A percentile compares a stretch with the other conserved stretches of the same genome.
These are phyloP conservation scores for Himantopus leucocephalus DNA, from an alignment of 2,113 vertebrate species.

Conservation along the genomic window DNA sequence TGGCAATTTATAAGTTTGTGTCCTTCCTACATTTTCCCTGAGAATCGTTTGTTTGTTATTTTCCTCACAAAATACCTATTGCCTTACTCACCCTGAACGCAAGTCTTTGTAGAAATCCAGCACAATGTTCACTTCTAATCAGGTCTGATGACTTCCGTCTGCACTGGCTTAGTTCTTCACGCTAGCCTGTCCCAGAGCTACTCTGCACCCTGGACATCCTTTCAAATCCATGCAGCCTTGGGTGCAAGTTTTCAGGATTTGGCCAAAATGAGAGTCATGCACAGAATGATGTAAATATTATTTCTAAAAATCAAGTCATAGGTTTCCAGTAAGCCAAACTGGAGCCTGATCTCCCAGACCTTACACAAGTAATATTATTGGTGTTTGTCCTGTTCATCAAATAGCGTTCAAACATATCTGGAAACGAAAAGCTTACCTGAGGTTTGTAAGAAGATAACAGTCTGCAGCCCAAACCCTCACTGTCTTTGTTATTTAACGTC, in stretches of 20 bases:
- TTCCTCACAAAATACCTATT: constrained; percentile 39
- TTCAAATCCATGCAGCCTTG: neutral
- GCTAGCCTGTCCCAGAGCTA: neutral
- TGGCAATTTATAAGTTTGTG: neutral
- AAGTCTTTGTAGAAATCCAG: constrained; percentile 4
- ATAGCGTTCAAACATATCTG: neutral
- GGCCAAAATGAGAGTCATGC: neutral
- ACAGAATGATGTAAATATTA: neutral
- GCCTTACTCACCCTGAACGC: constrained; percentile 31
- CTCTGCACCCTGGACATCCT: neutral
- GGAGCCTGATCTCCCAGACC: neutral
- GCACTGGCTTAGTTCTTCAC: neutral
- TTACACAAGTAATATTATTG: neutral
- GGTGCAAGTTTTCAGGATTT: neutral
- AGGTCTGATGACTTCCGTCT: neutral
- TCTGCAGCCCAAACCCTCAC: constrained; percentile 76
- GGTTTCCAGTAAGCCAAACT: neutral
- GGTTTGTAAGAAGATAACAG: constrained; percentile 59
- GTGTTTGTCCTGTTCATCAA: neutral
- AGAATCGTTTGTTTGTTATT: neutral
- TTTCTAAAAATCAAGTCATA: neutral
- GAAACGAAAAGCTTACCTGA: constrained; percentile 18
- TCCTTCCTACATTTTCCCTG: constrained; percentile 40
- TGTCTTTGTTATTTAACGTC: constrained; percentile 72
- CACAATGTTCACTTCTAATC: neutral